Conservation (phyloP, 2,888 invertebrate species). For the Conomelus anceps region DNA sequence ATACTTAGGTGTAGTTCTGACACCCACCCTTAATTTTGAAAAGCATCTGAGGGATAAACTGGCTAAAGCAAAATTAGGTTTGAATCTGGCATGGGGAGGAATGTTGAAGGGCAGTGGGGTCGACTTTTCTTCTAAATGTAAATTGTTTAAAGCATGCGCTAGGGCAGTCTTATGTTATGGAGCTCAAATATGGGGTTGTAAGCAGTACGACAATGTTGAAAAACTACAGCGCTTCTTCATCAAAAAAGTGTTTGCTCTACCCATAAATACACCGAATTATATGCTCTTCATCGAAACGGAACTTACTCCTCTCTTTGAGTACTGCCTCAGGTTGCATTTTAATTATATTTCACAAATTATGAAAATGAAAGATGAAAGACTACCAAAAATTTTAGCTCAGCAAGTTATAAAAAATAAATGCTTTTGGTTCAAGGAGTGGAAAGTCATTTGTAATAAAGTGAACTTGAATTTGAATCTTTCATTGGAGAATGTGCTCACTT, state of each 20-base stretch:
- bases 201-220: constrained; percentile 13
- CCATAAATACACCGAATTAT: constrained; percentile 21
- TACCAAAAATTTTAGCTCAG: constrained; percentile 9
- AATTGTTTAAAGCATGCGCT: constrained; percentile 9
- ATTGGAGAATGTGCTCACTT: not conserved
- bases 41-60: not conserved
- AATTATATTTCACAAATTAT: not conserved
- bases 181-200: constrained; percentile 19
- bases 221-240: constrained; percentile 12
- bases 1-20: constrained; percentile 13
- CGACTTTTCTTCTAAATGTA: not conserved
- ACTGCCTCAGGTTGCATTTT: not conserved
- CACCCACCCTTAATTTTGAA: not conserved
- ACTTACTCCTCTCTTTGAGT: not conserved
- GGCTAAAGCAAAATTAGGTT: not conserved
- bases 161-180: constrained; percentile 20
- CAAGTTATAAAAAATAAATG: constrained; percentile 4
- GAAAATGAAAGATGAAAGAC: not conserved
- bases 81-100: constrained; percentile 12
- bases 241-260: constrained; percentile 18
- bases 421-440: not conserved
- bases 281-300: constrained; percentile 20
- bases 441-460: too few relatives aligned
- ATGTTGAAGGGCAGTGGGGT: not conserved
- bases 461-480: not conserved